Percentiles rank a stretch among this genome's conserved stretches.
phyloP scores from a whole-genome alignment of 2,113 vertebrate species.

The Rhegmatorhina hoffmannsi region DNA sequence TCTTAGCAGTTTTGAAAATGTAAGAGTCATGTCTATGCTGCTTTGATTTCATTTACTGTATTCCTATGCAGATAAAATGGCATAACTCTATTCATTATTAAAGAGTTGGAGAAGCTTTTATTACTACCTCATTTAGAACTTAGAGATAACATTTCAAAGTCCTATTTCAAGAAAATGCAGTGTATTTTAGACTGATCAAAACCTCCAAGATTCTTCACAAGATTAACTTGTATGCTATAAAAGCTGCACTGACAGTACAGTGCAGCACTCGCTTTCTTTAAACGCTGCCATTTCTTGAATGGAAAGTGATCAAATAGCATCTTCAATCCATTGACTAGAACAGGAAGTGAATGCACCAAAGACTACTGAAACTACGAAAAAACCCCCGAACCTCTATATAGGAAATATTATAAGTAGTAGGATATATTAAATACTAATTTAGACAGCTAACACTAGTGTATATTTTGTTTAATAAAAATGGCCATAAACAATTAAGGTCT shows the following conservation, averaged over 20 bases:
- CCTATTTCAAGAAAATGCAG: constrained; percentile 34
- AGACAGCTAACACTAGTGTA: neutral
- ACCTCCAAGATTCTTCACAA: neutral
- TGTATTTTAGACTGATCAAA: constrained; percentile 57
- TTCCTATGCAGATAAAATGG: constrained; percentile 35
- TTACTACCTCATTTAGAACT: constrained; percentile 44
- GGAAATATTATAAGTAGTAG: neutral
- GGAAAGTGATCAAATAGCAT: neutral
- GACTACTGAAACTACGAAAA: neutral
- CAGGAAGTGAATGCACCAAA: neutral
- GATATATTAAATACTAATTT: neutral
- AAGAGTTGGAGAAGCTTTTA: constrained; percentile 36
- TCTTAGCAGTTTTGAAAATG: constrained; percentile 7
- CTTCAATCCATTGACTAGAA: neutral
- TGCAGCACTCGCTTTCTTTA: neutral
- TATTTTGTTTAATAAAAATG: neutral
- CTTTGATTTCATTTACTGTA: constrained; percentile 41
- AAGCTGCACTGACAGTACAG: neutral
- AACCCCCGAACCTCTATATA: neutral
- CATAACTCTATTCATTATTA: constrained; percentile 49
- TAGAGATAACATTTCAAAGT: constrained; percentile 55
- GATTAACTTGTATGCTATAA: constrained; percentile 16
- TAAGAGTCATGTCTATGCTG: neutral
- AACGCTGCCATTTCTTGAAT: neutral
- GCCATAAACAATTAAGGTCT: neutral